Conservation (phyloP, 92 coral and sea anemone species). For the Palythoa grandiflora region DNA sequence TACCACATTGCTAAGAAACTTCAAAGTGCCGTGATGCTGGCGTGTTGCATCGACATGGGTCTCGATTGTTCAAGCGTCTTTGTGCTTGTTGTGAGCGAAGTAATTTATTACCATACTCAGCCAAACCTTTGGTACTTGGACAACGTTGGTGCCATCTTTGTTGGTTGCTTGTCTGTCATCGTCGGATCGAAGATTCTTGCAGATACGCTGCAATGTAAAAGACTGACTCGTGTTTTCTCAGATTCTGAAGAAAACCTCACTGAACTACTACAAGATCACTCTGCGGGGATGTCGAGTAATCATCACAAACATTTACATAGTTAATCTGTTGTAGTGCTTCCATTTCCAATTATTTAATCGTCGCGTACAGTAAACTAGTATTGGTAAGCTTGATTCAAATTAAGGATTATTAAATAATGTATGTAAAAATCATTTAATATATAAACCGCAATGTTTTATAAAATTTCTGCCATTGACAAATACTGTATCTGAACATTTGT, state of each 20-base stretch:
- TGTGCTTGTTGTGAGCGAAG: neutral
- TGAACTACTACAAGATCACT: neutral
- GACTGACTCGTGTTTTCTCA: neutral
- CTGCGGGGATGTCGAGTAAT: neutral
- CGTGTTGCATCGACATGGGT: slow-evolving; percentile 18
- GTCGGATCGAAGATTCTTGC: slow-evolving; percentile 26
- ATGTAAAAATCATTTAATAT: too few relatives aligned
- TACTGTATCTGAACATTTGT: too few relatives aligned
- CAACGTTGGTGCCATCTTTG: slow-evolving; percentile 33
- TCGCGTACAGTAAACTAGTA: too few relatives aligned
- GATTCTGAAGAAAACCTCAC: slow-evolving; percentile 2
- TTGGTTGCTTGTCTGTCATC: slow-evolving; percentile 5
- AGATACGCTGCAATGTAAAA: slow-evolving; percentile 18
- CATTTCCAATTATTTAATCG: too few relatives aligned
- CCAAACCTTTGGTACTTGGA: slow-evolving; percentile 32
- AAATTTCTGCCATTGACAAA: too few relatives aligned
- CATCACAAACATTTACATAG: neutral
- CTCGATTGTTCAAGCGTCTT: neutral
- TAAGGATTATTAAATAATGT: too few relatives aligned
- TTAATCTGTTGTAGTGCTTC: too few relatives aligned
- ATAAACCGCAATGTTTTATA: too few relatives aligned
- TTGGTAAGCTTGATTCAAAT: too few relatives aligned
- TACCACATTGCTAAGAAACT: slow-evolving; percentile 22
- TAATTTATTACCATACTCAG: neutral
- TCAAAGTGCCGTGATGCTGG: slow-evolving; percentile 34